Conservation (phyloP, 37 sponge, comb jelly and placozoan species). For the Theonella swinhoei region DNA sequence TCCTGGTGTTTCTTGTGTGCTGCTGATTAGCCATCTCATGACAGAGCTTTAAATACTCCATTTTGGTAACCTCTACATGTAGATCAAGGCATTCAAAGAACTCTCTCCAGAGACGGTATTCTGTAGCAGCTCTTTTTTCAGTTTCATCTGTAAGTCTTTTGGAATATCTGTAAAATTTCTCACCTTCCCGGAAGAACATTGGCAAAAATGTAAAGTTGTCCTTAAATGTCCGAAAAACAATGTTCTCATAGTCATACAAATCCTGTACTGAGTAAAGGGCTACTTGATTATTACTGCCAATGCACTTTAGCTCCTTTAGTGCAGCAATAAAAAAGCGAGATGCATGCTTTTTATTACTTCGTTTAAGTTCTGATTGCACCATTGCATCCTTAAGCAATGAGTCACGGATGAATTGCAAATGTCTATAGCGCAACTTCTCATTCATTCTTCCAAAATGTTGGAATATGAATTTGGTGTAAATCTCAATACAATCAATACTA, state of each 20-base stretch:
- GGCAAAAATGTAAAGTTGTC: slow-evolving; percentile 23
- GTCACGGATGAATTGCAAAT: slow-evolving; percentile 49
- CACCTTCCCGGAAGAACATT: slow-evolving; percentile 4
- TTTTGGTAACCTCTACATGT: not conserved
- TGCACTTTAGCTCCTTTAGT: slow-evolving; percentile 17
- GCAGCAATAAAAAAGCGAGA: slow-evolving; percentile 1
- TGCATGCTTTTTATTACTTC: not conserved
- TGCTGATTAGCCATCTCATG: slow-evolving; percentile 1
- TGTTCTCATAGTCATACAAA: slow-evolving; percentile 18
- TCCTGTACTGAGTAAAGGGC: slow-evolving; percentile 12
- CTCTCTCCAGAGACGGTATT: slow-evolving; percentile 32
- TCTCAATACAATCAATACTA: slow-evolving; percentile 3
- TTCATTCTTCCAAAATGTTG: slow-evolving; percentile 25
- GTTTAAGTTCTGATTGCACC: not conserved
- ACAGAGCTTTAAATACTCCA: slow-evolving; percentile 36
- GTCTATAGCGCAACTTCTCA: slow-evolving; percentile 35
- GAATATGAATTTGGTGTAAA: slow-evolving; percentile 46
- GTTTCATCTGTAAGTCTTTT: not conserved
- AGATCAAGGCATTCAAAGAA: slow-evolving; percentile 41
- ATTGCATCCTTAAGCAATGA: not conserved
- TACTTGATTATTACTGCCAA: slow-evolving; percentile 20
- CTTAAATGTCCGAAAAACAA: slow-evolving; percentile 31
- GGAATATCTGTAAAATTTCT: no score
- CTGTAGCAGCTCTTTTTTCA: no score
- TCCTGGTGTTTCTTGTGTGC: not conserved